A percentile compares a stretch with the other conserved stretches of the same genome.
Conservation (phyloP, 1,140 invertebrate genomes). For the Hylyphantes graminicola region DNA sequence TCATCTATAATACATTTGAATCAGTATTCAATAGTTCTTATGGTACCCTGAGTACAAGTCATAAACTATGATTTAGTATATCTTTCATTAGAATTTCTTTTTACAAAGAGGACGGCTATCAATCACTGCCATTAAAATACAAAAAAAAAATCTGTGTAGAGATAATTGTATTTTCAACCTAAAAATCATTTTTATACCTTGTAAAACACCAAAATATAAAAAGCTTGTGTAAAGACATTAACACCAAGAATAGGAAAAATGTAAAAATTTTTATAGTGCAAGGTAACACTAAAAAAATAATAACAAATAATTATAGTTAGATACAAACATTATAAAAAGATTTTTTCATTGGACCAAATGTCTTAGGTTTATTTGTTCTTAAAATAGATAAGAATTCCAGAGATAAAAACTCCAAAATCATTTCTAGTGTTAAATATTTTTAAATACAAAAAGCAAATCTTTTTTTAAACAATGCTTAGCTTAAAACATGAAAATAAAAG, state of each 20-base stretch:
- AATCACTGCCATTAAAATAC: neutral
- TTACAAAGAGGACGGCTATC: slow-evolving; percentile 27
- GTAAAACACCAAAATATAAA: neutral
- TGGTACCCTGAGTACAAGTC: slow-evolving; percentile 23
- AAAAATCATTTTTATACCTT: neutral
- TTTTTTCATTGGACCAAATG: neutral
- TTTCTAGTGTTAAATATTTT: neutral
- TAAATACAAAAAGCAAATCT: neutral
- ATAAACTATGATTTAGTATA: slow-evolving; percentile 1
- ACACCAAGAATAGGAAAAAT: neutral
- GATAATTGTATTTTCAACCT: neutral
- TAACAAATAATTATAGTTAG: neutral
- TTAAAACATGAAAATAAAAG: neutral
- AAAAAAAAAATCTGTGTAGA: neutral
- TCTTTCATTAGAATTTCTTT: neutral
- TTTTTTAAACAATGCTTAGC: neutral
- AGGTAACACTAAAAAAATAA: neutral
- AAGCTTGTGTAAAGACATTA: neutral
- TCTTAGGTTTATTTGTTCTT: neutral
- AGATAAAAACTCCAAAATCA: neutral
- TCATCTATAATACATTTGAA: neutral
- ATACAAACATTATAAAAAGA: neutral
- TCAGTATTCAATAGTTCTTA: neutral
- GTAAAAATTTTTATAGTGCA: neutral
- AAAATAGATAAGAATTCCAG: neutral